A percentile compares a stretch with the other conserved stretches of the same genome.
phyloP scores from a whole-genome alignment of 2,113 vertebrate genomes.

The Eurystomus gularis region DNA sequence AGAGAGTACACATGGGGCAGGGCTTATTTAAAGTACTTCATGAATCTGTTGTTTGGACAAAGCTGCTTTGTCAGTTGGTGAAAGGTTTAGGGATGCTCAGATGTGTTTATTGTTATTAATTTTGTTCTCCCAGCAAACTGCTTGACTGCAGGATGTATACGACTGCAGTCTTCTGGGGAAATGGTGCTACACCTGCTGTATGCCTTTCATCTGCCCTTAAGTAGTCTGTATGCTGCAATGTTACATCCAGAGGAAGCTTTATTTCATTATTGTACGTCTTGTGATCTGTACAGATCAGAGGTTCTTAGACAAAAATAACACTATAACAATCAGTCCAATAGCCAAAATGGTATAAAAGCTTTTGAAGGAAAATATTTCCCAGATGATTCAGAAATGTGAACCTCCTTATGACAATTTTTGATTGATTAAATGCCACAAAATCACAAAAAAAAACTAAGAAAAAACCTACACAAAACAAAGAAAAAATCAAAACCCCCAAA shows the following conservation, averaged over 20 bases:
- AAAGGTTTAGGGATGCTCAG: neutral
- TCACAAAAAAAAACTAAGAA: no score
- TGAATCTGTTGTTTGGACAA: neutral
- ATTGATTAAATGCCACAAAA: constrained; percentile 69
- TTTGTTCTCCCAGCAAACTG: neutral
- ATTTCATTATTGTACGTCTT: neutral
- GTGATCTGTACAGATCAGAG: neutral
- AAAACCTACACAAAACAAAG: neutral
- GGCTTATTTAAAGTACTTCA: neutral
- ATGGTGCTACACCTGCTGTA: neutral
- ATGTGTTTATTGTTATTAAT: neutral
- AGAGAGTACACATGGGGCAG: neutral
- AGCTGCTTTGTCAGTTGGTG: neutral
- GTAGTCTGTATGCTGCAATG: neutral
- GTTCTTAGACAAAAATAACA: constrained; percentile 25
- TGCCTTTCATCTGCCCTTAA: constrained; percentile 2
- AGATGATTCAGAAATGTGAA: constrained; percentile 68
- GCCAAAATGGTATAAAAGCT: constrained; percentile 31
- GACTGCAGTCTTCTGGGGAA: neutral
- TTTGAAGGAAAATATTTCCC: constrained; percentile 59
- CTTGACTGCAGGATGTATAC: neutral
- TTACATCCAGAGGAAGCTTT: neutral
- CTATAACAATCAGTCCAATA: neutral
- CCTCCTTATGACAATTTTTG: constrained; percentile 63
- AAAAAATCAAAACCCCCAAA: neutral